phyloP scores from a whole-genome alignment of 2,888 invertebrate genomes.

The Tethea ocularis region DNA sequence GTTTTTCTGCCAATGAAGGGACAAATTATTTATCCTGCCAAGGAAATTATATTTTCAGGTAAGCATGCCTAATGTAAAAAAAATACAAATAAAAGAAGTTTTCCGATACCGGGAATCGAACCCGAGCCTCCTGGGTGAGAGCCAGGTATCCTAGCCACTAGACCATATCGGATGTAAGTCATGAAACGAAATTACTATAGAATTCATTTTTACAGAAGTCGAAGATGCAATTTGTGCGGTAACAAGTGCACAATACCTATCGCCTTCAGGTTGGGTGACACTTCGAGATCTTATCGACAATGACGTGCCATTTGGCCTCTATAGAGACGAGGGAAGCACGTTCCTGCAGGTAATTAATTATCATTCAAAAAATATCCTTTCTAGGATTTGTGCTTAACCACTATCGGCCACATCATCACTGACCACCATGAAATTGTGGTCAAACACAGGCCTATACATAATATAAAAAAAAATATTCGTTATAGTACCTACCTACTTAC shows the following conservation, averaged over 20 bases:
- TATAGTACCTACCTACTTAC: no score
- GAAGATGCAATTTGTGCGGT: constrained; percentile 92
- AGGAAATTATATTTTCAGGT: constrained; percentile 93
- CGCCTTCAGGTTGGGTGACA: constrained; percentile 91
- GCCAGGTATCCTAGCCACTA: constrained; percentile 88
- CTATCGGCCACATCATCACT: no score
- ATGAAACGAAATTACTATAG: not conserved
- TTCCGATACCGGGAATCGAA: constrained; percentile 84
- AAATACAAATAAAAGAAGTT: constrained; percentile 37
- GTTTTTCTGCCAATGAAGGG: constrained; percentile 93
- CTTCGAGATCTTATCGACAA: constrained; percentile 89
- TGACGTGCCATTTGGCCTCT: constrained; percentile 91
- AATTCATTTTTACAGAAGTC: constrained; percentile 80
- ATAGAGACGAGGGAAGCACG: constrained; percentile 91
- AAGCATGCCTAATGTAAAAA: constrained; percentile 36
- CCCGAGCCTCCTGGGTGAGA: constrained; percentile 86
- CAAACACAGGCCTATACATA: no score
- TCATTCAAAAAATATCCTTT: no score
- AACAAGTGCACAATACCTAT: constrained; percentile 92
- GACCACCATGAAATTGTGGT: no score
- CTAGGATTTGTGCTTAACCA: no score
- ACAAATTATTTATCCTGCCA: constrained; percentile 94
- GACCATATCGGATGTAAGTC: constrained; percentile 68
- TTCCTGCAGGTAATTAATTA: constrained; percentile 76
- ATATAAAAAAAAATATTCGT: no score